Evolutionary conservation across 2,113 vertebrate species (phyloP).

Genomic region (Prolemur simus): DNA sequence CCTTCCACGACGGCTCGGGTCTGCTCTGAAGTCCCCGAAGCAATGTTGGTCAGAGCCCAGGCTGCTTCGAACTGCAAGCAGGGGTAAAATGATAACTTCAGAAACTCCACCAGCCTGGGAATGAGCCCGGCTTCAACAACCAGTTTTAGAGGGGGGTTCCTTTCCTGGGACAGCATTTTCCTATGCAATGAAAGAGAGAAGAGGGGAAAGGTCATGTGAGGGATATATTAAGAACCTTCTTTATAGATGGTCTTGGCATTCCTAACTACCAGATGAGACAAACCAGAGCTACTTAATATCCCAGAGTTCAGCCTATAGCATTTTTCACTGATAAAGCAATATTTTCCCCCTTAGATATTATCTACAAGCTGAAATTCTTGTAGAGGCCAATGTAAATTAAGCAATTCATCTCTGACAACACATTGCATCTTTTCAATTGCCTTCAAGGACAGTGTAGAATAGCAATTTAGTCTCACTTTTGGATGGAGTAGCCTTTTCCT

Average conservation of each 20-base stretch:
- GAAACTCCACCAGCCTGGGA: conserved; percentile 89
- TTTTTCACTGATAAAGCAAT: not conserved
- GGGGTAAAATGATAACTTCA: conserved; percentile 81
- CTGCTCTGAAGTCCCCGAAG: conserved; percentile 91
- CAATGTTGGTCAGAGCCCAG: conserved; percentile 95
- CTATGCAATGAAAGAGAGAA: conserved; percentile 75
- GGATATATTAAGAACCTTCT: not conserved
- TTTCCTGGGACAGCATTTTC: conserved; percentile 90
- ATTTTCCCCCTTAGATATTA: not conserved
- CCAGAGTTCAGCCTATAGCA: not conserved
- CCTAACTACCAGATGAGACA: not conserved
- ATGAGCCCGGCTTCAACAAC: conserved; percentile 89
- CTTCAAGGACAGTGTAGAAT: conserved; percentile 32
- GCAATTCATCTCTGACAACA: conserved; percentile 68
- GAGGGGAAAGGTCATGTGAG: not conserved
- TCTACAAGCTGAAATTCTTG: not conserved
- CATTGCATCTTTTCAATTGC: conserved; percentile 26
- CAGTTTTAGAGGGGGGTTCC: conserved; percentile 88
- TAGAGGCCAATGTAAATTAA: conserved; percentile 51
- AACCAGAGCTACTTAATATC: not conserved
- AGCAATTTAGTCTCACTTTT: not conserved
- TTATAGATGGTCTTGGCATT: not conserved
- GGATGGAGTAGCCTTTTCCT: not conserved
- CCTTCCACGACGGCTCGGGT: conserved; percentile 91
- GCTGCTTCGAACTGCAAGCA: conserved; percentile 93